Evolutionary conservation across 2,888 invertebrate genomes (phyloP).

Genomic region (Charanyca ferruginea): DNA sequence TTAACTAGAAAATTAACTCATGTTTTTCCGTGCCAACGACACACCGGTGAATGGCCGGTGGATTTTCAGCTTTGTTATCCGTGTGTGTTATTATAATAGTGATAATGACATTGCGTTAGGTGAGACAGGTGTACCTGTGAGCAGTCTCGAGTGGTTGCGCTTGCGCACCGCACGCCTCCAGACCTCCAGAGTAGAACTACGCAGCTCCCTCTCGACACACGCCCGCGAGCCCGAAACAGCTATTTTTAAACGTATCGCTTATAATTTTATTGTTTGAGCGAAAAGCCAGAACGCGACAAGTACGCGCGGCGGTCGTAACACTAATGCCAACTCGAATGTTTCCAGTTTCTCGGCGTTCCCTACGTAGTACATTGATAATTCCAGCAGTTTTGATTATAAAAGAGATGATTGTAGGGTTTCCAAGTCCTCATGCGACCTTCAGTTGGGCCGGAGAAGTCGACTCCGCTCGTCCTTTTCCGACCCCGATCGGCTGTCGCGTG

Average conservation of each 20-base stretch:
- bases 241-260: constrained; percentile 88
- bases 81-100: constrained; percentile 82
- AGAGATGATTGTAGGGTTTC: constrained; percentile 67
- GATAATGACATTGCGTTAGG: constrained; percentile 89
- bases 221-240: constrained; percentile 75
- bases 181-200: constrained; percentile 83
- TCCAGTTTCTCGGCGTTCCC: constrained; percentile 70
- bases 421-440: constrained; percentile 65
- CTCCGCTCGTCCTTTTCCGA: constrained; percentile 31
- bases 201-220: constrained; percentile 71
- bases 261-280: constrained; percentile 90
- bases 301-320: constrained; percentile 83
- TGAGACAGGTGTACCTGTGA: constrained; percentile 88
- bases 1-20: constrained; percentile 64
- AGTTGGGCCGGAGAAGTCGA: constrained; percentile 13
- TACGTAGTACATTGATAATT: constrained; percentile 72
- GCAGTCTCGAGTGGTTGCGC: constrained; percentile 80
- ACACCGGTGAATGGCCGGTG: constrained; percentile 71
- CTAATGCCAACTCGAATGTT: constrained; percentile 83
- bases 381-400: constrained; percentile 63
- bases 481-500: constrained; percentile 13
- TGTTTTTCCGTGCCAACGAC: constrained; percentile 65
- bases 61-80: constrained; percentile 80
- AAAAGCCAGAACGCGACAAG: constrained; percentile 87
- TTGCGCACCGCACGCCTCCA: constrained; percentile 86